These are phyloP conservation scores for Pleuronectes platessa DNA, from an alignment of 2,113 vertebrate genomes.

Conservation along the genomic window DNA sequence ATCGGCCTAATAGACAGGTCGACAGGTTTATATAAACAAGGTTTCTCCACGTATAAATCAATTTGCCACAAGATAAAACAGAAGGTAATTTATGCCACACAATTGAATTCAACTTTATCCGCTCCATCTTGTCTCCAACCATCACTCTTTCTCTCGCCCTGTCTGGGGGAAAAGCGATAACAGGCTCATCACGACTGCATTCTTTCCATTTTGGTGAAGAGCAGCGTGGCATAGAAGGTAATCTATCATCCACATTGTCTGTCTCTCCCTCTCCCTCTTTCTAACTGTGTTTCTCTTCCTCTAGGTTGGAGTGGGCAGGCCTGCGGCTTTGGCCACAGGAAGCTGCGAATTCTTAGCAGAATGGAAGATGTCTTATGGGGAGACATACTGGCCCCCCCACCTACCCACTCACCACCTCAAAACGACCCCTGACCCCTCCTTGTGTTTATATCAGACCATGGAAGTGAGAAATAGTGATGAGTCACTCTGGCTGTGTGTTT, in stretches of 20 bases:
- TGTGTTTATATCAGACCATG: slow-evolving; percentile 82
- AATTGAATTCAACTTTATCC: slow-evolving; percentile 32
- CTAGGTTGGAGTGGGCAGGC: slow-evolving; percentile 70
- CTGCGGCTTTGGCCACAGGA: slow-evolving; percentile 75
- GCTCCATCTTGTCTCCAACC: slow-evolving; percentile 39
- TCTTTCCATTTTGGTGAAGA: slow-evolving; percentile 75
- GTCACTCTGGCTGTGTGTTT: slow-evolving; percentile 82
- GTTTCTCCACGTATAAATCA: slow-evolving; percentile 65
- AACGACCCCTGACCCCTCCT: slow-evolving; percentile 78
- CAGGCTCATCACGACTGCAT: slow-evolving; percentile 63
- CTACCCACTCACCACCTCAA: slow-evolving; percentile 66
- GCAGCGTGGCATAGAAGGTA: slow-evolving; percentile 42
- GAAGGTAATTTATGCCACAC: slow-evolving; percentile 50
- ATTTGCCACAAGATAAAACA: slow-evolving; percentile 54
- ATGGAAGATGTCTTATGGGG: slow-evolving; percentile 72
- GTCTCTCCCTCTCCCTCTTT: slow-evolving; percentile 46
- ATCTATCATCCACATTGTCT: slow-evolving; percentile 66
- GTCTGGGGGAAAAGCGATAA: slow-evolving; percentile 52
- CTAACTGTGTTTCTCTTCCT: slow-evolving; percentile 76
- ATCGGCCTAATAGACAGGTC: slow-evolving; percentile 61
- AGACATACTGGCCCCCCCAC: slow-evolving; percentile 51
- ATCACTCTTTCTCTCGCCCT: slow-evolving; percentile 37
- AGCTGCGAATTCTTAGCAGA: slow-evolving; percentile 77
- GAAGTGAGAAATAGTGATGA: slow-evolving; percentile 84
- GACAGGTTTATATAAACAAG: slow-evolving; percentile 60